Base-by-base conservation (phyloP, 2,888 invertebrate species). In the Acanthacorydalis orientalis region DNA sequence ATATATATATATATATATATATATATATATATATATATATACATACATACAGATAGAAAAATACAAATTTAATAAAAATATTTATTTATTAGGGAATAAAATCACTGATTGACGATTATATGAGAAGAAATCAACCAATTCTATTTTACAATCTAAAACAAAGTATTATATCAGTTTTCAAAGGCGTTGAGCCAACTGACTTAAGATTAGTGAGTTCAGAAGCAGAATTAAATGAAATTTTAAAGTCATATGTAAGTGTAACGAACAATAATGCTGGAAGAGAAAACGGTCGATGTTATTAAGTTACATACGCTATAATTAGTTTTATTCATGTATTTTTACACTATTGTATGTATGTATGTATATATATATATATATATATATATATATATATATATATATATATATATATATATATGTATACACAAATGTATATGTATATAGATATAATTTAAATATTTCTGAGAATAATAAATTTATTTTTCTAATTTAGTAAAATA, bases 121-220 rank as follows among this genome's bases (percentile, higher is more conserved):
- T 68, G n/a, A 66, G 66, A 47, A 62, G 75, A 49, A 71, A 73
- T 16, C 75, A 75, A 52, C 70, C 72, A 4, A 61, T 76, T 14
- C 59, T 75, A 23, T 76, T 76, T 54, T 71, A 70, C 56, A 74
- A 75, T 53, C 58, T 76, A 46, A 77, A 77, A 54, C 70, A 74
- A 2, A 74, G 73, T 53, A 68, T 77, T 11, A 64, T 74, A 4
- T 64, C 68, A 43, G 72, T 73, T 35, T 73, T 77, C 54, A 68
- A 70, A 59, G 77, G 74, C 1, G 73, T 76, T 1, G 70, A 71
- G 53, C 74, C 75, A 1, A 67, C 68, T 46, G 69, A 70, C 51
- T 71, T 77, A 53, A 65, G 68, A 41, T 70, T 71, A 53, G 74
- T 74, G 56, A 63, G 67, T 45, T 73, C 66, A 35, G 74, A 72